phyloP scores from a whole-genome alignment of 2,797 vertebrate species.

The Channa striata region DNA sequence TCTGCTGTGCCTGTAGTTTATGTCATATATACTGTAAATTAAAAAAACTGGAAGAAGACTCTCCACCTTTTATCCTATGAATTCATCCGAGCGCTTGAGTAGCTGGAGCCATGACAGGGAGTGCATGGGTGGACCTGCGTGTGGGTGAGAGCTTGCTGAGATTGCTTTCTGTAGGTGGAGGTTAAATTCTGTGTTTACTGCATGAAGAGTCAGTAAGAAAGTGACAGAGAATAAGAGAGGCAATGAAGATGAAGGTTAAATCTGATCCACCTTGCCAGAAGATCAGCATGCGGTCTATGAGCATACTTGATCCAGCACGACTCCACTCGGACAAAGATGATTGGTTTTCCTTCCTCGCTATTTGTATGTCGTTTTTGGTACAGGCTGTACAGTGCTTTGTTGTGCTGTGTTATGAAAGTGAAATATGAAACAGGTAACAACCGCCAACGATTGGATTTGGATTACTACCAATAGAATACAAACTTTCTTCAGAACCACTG shows the following conservation, averaged over 20 bases:
- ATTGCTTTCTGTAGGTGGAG: constrained; percentile 71
- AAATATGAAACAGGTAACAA: background rate
- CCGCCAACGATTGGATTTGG: background rate
- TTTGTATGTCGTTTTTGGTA: background rate
- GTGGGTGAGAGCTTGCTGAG: constrained; percentile 63
- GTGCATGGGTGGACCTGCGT: constrained; percentile 51
- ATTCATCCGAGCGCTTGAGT: constrained; percentile 30
- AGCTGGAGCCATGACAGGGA: constrained; percentile 49
- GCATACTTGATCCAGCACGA: constrained; percentile 32
- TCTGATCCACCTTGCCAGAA: constrained; percentile 23
- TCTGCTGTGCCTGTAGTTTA: constrained; percentile 28
- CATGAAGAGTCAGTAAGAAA: constrained; percentile 46
- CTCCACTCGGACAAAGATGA: constrained; percentile 27
- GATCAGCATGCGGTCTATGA: constrained; percentile 33
- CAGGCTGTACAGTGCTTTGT: background rate
- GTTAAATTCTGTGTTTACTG: constrained; percentile 70
- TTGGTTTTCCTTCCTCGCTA: constrained; percentile 1
- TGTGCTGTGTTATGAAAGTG: background rate
- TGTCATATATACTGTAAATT: constrained; percentile 40
- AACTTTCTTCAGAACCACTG: too few species aligned
- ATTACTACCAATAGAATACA: background rate
- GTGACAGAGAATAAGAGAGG: constrained; percentile 8
- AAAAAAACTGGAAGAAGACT: constrained; percentile 17
- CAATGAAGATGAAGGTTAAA: constrained; percentile 37
- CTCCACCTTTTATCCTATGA: constrained; percentile 15